A percentile compares a stretch with the other conserved stretches of the same genome.
phyloP scores from a whole-genome alignment of 2,888 invertebrate genomes.

The Calliopum simillimum region DNA sequence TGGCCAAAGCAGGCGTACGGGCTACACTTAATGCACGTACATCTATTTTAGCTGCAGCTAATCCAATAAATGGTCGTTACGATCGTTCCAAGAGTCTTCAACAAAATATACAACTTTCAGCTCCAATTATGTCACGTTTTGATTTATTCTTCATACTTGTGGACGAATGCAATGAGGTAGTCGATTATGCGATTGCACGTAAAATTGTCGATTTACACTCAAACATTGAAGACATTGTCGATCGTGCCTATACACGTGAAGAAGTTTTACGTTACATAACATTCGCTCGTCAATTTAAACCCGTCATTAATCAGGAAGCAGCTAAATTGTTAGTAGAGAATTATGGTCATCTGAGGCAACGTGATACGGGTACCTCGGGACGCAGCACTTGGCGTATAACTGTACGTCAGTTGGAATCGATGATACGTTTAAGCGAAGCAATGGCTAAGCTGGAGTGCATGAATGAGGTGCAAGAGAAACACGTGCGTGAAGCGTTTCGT shows the following conservation, averaged over 20 bases:
- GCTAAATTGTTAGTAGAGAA: conserved; percentile 86
- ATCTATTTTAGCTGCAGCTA: conserved; percentile 97
- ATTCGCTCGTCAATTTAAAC: conserved; percentile 96
- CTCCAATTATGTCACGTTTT: conserved; percentile 99
- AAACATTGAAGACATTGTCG: conserved; percentile 82
- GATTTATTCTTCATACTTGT: conserved; percentile 98
- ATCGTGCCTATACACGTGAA: conserved; percentile 85
- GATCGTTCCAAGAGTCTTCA: conserved; percentile 93
- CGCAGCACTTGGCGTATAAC: conserved; percentile 95
- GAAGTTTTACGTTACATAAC: conserved; percentile 96
- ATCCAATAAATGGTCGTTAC: conserved; percentile 97
- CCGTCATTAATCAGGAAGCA: conserved; percentile 85
- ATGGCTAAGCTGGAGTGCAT: conserved; percentile 96
- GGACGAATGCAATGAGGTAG: conserved; percentile 95
- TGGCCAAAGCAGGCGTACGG: conserved; percentile 97
- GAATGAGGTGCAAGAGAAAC: conserved; percentile 86
- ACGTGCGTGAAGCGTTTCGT: conserved; percentile 92
- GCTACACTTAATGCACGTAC: conserved; percentile 98
- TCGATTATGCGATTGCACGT: conserved; percentile 96
- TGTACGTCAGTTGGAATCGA: conserved; percentile 93
- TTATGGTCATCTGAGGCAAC: conserved; percentile 86
- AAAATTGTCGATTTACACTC: conserved; percentile 96
- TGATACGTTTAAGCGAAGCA: conserved; percentile 96
- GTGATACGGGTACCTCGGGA: conserved; percentile 79
- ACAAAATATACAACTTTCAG: conserved; percentile 92